These are phyloP conservation scores for Drosophila busckii DNA, from an alignment of 1,140 invertebrate species.

Conservation along the genomic window DNA sequence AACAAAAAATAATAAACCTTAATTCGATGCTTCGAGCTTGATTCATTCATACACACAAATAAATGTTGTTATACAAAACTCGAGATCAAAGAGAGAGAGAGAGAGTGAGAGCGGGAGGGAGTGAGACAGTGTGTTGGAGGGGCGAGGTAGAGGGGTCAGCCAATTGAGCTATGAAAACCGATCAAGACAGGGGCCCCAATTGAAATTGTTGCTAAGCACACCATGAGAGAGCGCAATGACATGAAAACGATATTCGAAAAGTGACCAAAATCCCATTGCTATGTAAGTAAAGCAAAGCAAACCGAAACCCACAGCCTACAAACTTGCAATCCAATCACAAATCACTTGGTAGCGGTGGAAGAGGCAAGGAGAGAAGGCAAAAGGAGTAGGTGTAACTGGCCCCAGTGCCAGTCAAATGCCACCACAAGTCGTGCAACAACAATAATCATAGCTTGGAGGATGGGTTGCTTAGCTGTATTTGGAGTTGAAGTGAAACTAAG, in stretches of 20 bases:
- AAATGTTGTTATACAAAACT: constrained; percentile 14
- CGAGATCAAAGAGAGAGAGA: constrained; percentile 19
- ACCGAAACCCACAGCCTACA: constrained; percentile 23
- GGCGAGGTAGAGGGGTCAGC: constrained; percentile 6
- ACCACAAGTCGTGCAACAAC: constrained; percentile 68
- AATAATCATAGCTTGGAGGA: constrained; percentile 62
- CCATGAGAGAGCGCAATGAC: constrained; percentile 45
- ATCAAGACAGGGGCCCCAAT: constrained; percentile 51
- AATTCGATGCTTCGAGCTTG: constrained; percentile 68
- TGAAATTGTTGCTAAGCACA: constrained; percentile 60
- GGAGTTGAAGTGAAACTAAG: background rate
- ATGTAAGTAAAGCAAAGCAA: background rate
- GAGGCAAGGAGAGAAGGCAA: constrained; percentile 3
- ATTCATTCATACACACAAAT: constrained; percentile 57
- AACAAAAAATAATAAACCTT: constrained; percentile 71
- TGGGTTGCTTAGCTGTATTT: constrained; percentile 12
- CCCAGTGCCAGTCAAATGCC: constrained; percentile 47
- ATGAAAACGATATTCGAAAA: constrained; percentile 47
- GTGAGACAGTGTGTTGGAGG: too few relatives aligned
- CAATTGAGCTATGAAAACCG: constrained; percentile 71
- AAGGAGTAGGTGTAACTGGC: constrained; percentile 5
- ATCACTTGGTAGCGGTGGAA: constrained; percentile 15
- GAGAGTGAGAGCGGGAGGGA: background rate
- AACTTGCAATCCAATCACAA: constrained; percentile 23
- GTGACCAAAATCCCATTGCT: constrained; percentile 35